Evolutionary conservation across 2,888 invertebrate genomes (phyloP).

Genomic region (Aphelenchoides bicaudatus): DNA sequence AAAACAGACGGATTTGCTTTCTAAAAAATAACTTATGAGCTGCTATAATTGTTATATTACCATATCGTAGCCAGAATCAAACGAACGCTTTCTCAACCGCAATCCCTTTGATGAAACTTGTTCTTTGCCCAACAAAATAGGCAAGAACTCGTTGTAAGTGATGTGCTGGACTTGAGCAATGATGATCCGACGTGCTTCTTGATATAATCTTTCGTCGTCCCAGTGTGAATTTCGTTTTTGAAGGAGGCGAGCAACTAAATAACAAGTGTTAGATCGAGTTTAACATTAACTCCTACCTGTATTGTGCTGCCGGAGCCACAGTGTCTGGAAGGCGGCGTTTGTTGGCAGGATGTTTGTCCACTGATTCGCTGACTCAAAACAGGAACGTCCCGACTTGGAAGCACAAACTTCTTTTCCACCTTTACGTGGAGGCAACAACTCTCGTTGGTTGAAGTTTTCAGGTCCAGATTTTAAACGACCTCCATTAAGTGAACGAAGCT

Average conservation of each 20-base stretch:
- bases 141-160: slow-evolving; percentile 62
- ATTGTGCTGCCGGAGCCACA: slow-evolving; percentile 58
- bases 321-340: slow-evolving; percentile 42
- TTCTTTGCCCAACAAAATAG: slow-evolving; percentile 52
- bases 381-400: slow-evolving; percentile 39
- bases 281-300: slow-evolving; percentile 37
- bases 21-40: slow-evolving; percentile 31
- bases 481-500: slow-evolving; percentile 72
- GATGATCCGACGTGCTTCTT: slow-evolving; percentile 62
- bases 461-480: slow-evolving; percentile 64
- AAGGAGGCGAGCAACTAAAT: slow-evolving; percentile 12
- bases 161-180: slow-evolving; percentile 67
- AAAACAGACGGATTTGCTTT: slow-evolving; percentile 73
- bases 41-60: slow-evolving; percentile 32
- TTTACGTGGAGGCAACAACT: slow-evolving; percentile 34
- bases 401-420: slow-evolving; percentile 28
- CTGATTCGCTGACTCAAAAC: slow-evolving; percentile 34
- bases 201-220: slow-evolving; percentile 58
- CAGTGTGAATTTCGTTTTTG: slow-evolving; percentile 49
- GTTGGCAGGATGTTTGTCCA: slow-evolving; percentile 39
- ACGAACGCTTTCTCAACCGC: slow-evolving; percentile 33
- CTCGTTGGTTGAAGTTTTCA: slow-evolving; percentile 30
- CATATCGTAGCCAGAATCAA: slow-evolving; percentile 67
- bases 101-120: slow-evolving; percentile 39
- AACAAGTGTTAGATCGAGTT: slow-evolving; percentile 5